Evolutionary conservation across 2,113 vertebrate genomes (phyloP).

Genomic region (Euleptes europaea): DNA sequence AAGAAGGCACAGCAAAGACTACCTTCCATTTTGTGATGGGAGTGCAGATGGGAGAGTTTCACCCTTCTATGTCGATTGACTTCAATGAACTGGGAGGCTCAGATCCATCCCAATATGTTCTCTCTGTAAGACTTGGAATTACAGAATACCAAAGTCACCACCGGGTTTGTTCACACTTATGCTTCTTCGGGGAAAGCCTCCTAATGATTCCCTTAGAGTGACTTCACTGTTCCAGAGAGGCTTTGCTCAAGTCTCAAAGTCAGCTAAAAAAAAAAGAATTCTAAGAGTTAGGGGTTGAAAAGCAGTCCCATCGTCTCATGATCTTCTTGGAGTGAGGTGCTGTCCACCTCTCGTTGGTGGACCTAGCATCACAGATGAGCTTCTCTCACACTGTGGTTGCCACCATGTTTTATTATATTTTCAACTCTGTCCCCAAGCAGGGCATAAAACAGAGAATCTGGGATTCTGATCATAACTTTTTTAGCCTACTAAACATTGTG

Average conservation of each 20-base stretch:
- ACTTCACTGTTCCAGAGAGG: neutral
- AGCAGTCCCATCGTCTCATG: too few relatives aligned
- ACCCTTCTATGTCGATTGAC: too few relatives aligned
- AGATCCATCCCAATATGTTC: neutral
- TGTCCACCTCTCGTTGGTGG: too few relatives aligned
- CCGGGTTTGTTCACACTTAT: neutral
- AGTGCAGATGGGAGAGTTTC: too few relatives aligned
- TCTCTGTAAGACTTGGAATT: neutral
- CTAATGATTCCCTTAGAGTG: neutral
- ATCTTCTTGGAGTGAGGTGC: neutral
- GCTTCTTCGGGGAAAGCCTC: neutral
- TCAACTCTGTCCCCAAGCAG: neutral
- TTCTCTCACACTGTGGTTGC: too few relatives aligned
- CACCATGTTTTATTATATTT: neutral
- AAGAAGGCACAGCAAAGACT: neutral
- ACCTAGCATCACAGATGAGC: too few relatives aligned
- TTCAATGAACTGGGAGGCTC: neutral
- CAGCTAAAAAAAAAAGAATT: neutral
- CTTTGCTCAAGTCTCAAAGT: neutral
- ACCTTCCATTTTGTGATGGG: neutral
- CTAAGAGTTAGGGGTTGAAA: neutral
- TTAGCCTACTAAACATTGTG: neutral
- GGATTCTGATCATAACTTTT: too few relatives aligned
- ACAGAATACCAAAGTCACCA: neutral
- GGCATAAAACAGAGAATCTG: neutral